Percentiles rank a stretch among this genome's conserved stretches.
phyloP scores from a whole-genome alignment of 2,888 invertebrate genomes.

The Neoitamus cyanurus region DNA sequence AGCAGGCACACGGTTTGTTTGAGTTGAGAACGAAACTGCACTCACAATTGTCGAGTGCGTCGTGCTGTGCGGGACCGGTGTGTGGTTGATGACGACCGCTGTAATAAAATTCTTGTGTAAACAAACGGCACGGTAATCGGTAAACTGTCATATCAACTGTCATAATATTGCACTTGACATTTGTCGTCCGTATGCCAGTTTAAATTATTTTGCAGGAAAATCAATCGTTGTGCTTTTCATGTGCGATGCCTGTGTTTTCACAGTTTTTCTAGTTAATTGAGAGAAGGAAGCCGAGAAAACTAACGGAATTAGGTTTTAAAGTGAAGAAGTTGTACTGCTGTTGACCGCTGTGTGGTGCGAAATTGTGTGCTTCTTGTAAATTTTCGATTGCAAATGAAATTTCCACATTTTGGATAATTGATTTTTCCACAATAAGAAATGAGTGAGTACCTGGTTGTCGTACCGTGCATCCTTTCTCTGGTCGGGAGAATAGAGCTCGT shows the following conservation, averaged over 20 bases:
- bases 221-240: slow-evolving; percentile 26
- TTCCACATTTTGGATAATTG: slow-evolving; percentile 27
- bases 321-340: background rate
- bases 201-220: slow-evolving; percentile 36
- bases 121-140: background rate
- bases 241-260: slow-evolving; percentile 1
- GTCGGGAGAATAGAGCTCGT: background rate
- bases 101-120: background rate
- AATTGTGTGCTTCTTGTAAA: background rate
- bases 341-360: background rate
- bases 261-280: background rate
- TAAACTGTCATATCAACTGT: background rate
- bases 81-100: background rate
- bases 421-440: slow-evolving; percentile 43
- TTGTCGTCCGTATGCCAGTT: background rate
- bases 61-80: background rate
- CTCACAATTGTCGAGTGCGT: too few species aligned
- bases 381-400: slow-evolving; percentile 19
- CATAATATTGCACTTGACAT: background rate
- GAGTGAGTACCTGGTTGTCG: slow-evolving; percentile 18
- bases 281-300: background rate
- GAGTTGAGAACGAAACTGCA: background rate
- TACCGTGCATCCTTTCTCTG: background rate
- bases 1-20: background rate
- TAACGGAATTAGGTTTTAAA: background rate